phyloP scores from a whole-genome alignment of 1,140 invertebrate species.

The Panulirus ornatus region DNA sequence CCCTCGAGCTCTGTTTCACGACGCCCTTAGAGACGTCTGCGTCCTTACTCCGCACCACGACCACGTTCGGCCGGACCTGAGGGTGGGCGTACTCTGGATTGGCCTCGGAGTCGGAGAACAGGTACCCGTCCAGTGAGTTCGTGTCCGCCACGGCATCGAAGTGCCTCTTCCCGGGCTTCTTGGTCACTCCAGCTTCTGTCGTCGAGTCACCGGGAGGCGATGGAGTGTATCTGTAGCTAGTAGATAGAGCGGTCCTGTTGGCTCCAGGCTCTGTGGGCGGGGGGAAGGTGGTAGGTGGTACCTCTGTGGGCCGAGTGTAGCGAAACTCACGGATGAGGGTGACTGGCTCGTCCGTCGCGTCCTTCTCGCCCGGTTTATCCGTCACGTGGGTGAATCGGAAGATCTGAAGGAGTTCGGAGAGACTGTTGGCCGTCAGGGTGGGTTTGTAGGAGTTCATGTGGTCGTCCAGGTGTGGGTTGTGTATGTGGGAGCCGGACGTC shows the following conservation, averaged over 20 bases:
- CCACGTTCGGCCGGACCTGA: conserved; percentile 22
- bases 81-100: conserved; percentile 67
- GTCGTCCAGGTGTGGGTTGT: conserved; percentile 61
- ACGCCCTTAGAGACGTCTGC: conserved; percentile 28
- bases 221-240: conserved; percentile 47
- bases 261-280: neutral
- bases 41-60: conserved; percentile 25
- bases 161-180: conserved; percentile 22
- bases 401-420: conserved; percentile 74
- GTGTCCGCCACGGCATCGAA: conserved; percentile 73
- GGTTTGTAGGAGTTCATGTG: conserved; percentile 70
- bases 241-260: neutral
- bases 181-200: conserved; percentile 32
- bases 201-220: conserved; percentile 38
- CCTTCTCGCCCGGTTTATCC: conserved; percentile 30
- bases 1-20: conserved; percentile 32
- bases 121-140: conserved; percentile 73
- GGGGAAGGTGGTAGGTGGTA: conserved; percentile 55
- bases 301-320: conserved; percentile 73
- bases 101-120: conserved; percentile 73
- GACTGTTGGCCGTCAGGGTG: conserved; percentile 68
- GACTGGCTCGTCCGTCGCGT: conserved; percentile 53
- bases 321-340: conserved; percentile 57
- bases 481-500: neutral
- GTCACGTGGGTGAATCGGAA: conserved; percentile 73